Percentiles rank a stretch among this genome's conserved stretches.
Conservation (phyloP, 2,888 invertebrate species). For the Mimachlamys varia region DNA sequence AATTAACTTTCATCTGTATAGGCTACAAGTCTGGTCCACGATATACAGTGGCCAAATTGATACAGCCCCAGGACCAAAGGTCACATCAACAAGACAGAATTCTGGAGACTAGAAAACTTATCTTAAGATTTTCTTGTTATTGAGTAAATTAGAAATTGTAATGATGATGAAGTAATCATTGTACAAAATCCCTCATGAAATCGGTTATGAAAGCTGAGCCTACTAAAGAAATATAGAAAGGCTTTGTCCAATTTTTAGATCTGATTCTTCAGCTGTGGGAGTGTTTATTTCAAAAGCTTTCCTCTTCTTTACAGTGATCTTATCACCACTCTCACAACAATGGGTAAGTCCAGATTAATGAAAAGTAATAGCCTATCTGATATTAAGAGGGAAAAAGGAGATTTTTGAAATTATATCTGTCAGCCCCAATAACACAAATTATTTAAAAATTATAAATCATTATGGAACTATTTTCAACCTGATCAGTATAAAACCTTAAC, state of each 20-base stretch:
- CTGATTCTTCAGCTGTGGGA: background rate
- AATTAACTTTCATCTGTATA: conserved; percentile 32
- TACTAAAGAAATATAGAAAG: background rate
- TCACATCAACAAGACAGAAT: background rate
- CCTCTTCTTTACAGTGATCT: background rate
- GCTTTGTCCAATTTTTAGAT: background rate
- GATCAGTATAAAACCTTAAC: background rate
- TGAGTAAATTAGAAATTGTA: background rate
- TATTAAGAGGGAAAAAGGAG: background rate
- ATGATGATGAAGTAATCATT: conserved; percentile 16
- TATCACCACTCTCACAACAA: background rate
- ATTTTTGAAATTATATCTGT: background rate
- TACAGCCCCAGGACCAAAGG: background rate
- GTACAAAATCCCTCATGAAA: background rate
- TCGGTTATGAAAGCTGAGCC: background rate
- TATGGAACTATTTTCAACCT: background rate
- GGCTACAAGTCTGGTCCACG: background rate
- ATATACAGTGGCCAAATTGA: background rate
- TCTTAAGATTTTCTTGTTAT: background rate
- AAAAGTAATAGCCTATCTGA: background rate
- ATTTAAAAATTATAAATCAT: background rate
- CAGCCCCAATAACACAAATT: background rate
- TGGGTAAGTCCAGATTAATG: background rate
- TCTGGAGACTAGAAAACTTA: background rate
- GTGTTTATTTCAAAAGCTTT: background rate